Base-by-base conservation (phyloP, 2,888 invertebrate genomes). In the Drosophila neonasuta region DNA sequence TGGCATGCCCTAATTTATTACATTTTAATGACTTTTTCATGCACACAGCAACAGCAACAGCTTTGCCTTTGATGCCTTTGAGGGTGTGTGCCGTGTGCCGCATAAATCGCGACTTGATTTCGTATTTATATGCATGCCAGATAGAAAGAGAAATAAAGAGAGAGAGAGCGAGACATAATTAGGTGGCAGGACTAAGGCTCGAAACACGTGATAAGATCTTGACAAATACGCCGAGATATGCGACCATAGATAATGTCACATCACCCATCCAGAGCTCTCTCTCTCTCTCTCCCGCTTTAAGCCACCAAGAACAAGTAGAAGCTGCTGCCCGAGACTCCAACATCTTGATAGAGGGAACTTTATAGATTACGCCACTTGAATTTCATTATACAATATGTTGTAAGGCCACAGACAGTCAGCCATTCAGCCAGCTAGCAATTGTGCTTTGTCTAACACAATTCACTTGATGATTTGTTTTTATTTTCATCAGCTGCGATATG, bases 11-110 rank as follows among this genome's bases (percentile, higher is more conserved):
- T 84, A 83, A 83, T 83, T 83, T 79, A 84, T 86, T 84, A 79
- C 71, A 75, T 86, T 82, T 86, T 86, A 83, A 83, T 83, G 83
- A 86, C 77, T 82, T 82, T 86, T 84, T 79, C 84, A 72, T 76
- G 76, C 69, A 71, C 74, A 5, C 6, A 13, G 24, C 24, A 45
- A 32, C 50, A 55, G 45, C 60, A 65, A 55, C 62, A 74, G 76
- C 65, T 74, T 20, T 52, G 70, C 62, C 71, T 74, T 74, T 75
- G 76, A 67, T 71, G 73, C 66, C 42, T 11, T 17, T 44, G 15
- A 13, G 36, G 20, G 2, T 41, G 42, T 24, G n/a, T 32, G 46
- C 44, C 29, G 57, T 64, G 64, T 71, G 65, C 60, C 65, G 68
- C 75, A 78, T 72, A 79, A 79, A 81, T 79, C 79, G 79, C 65